A percentile compares a stretch with the other conserved stretches of the same genome.
Conservation (phyloP, 2,888 invertebrate genomes). For the Galerucella calmariensis region DNA sequence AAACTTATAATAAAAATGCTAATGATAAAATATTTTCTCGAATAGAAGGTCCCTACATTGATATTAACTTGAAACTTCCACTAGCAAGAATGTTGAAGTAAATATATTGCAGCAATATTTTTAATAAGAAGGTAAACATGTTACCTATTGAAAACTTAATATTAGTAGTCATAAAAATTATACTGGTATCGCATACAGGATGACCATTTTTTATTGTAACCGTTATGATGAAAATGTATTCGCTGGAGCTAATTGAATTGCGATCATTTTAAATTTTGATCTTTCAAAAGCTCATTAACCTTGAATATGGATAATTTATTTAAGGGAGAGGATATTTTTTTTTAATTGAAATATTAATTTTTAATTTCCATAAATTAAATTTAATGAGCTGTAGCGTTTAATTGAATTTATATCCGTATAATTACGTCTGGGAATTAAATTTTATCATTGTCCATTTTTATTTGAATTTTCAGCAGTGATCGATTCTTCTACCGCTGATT, state of each 20-base stretch:
- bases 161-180: slow-evolving; percentile 13
- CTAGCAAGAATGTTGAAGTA: slow-evolving; percentile 21
- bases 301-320: neutral
- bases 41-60: slow-evolving; percentile 22
- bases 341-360: neutral
- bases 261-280: neutral
- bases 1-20: slow-evolving; percentile 15
- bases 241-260: neutral
- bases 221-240: neutral
- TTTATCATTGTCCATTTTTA: neutral
- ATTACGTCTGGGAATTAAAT: neutral
- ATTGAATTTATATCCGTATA: neutral
- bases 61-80: slow-evolving; percentile 23
- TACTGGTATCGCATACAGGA: slow-evolving; percentile 14
- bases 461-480: too few relatives aligned
- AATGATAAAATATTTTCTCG: slow-evolving; percentile 21
- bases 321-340: neutral
- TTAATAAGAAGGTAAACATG: slow-evolving; percentile 32
- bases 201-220: neutral
- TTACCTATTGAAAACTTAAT: slow-evolving; percentile 27
- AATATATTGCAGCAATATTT: slow-evolving; percentile 27
- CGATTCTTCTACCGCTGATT: too few relatives aligned
- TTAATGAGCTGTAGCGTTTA: neutral
- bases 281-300: neutral
- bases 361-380: neutral